Conservation (phyloP, 2,113 vertebrate genomes). For the Electrona antarctica region DNA sequence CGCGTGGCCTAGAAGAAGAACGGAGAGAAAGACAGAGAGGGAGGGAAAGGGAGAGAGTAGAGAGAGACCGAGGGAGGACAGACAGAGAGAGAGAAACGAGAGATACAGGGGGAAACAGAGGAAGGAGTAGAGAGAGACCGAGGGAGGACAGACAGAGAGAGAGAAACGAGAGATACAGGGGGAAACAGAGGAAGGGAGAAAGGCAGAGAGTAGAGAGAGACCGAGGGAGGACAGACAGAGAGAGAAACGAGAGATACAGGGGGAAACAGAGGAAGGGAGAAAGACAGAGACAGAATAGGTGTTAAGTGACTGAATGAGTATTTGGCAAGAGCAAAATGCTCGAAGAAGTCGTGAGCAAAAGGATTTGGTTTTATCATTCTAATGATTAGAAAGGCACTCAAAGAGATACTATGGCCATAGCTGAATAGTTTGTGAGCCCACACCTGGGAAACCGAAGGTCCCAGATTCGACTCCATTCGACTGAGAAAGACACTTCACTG, state of each 20-base stretch:
- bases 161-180: not conserved
- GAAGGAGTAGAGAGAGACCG: not conserved
- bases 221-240: not conserved
- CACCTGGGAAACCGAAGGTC: too few relatives aligned
- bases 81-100: not conserved
- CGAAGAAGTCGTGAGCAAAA: too few relatives aligned
- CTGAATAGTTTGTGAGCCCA: too few relatives aligned
- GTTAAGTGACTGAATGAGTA: too few relatives aligned
- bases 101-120: not conserved
- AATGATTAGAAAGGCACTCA: too few relatives aligned
- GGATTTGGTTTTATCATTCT: too few relatives aligned
- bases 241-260: not conserved
- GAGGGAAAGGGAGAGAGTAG: not conserved
- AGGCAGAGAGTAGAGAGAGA: not conserved
- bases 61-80: not conserved
- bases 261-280: not conserved
- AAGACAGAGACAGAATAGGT: not conserved
- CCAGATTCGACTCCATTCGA: too few relatives aligned
- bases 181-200: not conserved
- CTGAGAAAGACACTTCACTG: too few relatives aligned
- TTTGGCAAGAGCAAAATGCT: too few relatives aligned
- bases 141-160: not conserved
- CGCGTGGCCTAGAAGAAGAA: slow-evolving; percentile 82
- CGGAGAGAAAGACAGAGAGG: not conserved
- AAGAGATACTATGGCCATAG: too few relatives aligned